A percentile compares a stretch with the other conserved stretches of the same genome.
phyloP scores from a whole-genome alignment of 2,797 vertebrate genomes.

The Hoplostethus mediterraneus region DNA sequence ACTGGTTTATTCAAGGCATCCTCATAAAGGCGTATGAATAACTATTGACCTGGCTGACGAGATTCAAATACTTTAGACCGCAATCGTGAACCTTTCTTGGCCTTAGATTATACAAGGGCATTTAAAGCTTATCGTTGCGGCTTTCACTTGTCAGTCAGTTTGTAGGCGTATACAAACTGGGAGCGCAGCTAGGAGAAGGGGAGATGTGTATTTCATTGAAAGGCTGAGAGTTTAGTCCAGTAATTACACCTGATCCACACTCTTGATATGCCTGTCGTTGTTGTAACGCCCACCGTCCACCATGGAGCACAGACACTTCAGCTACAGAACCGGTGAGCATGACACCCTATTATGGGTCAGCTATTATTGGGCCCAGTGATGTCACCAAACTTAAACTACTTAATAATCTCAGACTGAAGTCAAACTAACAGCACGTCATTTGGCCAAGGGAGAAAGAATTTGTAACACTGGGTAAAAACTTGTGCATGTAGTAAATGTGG shows the following conservation, averaged over 20 bases:
- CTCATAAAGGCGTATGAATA: slow-evolving; percentile 54
- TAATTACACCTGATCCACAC: slow-evolving; percentile 54
- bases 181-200: slow-evolving; percentile 38
- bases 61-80: slow-evolving; percentile 57
- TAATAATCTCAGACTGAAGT: no score
- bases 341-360: no score
- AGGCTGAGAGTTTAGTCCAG: background rate
- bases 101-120: slow-evolving; percentile 59
- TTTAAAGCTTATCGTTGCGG: slow-evolving; percentile 69
- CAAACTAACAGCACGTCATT: no score
- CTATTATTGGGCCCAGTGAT: background rate
- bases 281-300: slow-evolving; percentile 21
- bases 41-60: slow-evolving; percentile 40
- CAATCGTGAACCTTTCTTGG: slow-evolving; percentile 51
- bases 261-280: background rate
- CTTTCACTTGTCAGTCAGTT: slow-evolving; percentile 63
- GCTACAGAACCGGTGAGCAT: background rate
- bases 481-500: no score
- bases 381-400: no score
- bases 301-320: slow-evolving; percentile 1
- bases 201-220: slow-evolving; percentile 47
- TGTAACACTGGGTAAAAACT: no score
- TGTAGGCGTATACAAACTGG: slow-evolving; percentile 46
- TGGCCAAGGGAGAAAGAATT: no score
- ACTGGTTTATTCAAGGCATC: slow-evolving; percentile 46